phyloP scores from a whole-genome alignment of 2,888 invertebrate species.

The Deilephila elpenor region DNA sequence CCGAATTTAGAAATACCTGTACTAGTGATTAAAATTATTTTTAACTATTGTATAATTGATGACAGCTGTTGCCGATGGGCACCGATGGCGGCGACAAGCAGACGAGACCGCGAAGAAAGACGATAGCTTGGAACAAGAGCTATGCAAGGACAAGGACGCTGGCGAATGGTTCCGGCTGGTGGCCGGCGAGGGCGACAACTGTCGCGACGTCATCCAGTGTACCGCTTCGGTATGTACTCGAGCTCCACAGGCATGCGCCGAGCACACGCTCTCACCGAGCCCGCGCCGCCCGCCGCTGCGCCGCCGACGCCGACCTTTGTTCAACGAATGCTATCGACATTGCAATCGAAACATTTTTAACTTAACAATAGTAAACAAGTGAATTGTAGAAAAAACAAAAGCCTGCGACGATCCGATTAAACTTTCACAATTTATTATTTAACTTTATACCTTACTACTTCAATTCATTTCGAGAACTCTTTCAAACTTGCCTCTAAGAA shows the following conservation, averaged over 20 bases:
- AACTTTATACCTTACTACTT: not conserved
- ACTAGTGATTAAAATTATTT: not conserved
- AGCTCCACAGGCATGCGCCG: not conserved
- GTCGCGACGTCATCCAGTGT: slow-evolving; percentile 97
- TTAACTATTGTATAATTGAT: slow-evolving; percentile 42
- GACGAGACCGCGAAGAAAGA: slow-evolving; percentile 90
- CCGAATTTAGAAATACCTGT: not conserved
- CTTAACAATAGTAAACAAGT: not conserved
- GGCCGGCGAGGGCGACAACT: slow-evolving; percentile 95
- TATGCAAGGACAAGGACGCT: slow-evolving; percentile 97
- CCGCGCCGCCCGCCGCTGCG: not conserved
- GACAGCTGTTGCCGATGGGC: slow-evolving; percentile 74
- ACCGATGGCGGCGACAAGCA: slow-evolving; percentile 88
- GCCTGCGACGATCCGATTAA: not conserved
- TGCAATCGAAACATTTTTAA: slow-evolving; percentile 11
- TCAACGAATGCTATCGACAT: slow-evolving; percentile 24
- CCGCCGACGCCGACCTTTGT: slow-evolving; percentile 24
- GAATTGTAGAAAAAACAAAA: not conserved
- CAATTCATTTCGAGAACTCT: not conserved
- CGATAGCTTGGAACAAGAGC: slow-evolving; percentile 93
- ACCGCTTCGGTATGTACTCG: slow-evolving; percentile 91
- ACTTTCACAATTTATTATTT: not conserved
- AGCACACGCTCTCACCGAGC: slow-evolving; percentile 25
- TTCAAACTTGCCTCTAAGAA: not conserved
- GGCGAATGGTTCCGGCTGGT: slow-evolving; percentile 97